Base-by-base conservation (phyloP, 2,888 invertebrate genomes). In the Formica aserva region DNA sequence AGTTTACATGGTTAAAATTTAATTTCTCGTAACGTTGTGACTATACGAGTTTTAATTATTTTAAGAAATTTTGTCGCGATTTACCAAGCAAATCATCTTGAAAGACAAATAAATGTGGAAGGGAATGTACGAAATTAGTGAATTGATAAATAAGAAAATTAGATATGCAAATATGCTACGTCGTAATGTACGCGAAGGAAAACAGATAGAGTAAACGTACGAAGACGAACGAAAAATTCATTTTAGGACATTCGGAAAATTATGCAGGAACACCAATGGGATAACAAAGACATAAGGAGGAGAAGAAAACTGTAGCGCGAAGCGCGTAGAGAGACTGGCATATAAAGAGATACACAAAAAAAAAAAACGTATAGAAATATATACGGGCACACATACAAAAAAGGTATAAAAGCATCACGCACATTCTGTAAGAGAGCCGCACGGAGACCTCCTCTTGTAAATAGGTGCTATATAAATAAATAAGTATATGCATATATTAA, bases 391-490 rank as follows among this genome's bases (percentile, higher is more conserved):
- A 48, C 18, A 48, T 29, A 48, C 41, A 18, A 29, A 18, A 29
- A 67, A 29, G 41, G 52, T 67, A 55, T 66, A 66, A 66, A 65
- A 77, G 69, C 41, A 69, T 69, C 69, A 78, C 84, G 84, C 87
- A 82, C 78, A 81, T 55, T 67, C 38, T 78, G 84, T 66, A 82
- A 87, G 66, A 83, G 82, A 85, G 86, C 57, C 92, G 91, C 92
- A 91, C 88, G 92, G 89, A 92, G 88, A 93, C 92, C 92, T 92
- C 92, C 91, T 52, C 48, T 90, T 93, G 93, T 93, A 93, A 85
- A 93, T 93, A 93, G 91, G 89, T 93, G 93, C 93, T 93, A 93
- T 93, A 93, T 91, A 93, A 91, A 92, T 91, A 90, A 86, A 88
- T 89, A 90, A 87, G 89, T 86, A 91, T 84, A 90, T 88, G 84